These are phyloP conservation scores for Sphaerodactylus townsendi DNA, from an alignment of 2,113 vertebrate genomes.

Conservation along the genomic window DNA sequence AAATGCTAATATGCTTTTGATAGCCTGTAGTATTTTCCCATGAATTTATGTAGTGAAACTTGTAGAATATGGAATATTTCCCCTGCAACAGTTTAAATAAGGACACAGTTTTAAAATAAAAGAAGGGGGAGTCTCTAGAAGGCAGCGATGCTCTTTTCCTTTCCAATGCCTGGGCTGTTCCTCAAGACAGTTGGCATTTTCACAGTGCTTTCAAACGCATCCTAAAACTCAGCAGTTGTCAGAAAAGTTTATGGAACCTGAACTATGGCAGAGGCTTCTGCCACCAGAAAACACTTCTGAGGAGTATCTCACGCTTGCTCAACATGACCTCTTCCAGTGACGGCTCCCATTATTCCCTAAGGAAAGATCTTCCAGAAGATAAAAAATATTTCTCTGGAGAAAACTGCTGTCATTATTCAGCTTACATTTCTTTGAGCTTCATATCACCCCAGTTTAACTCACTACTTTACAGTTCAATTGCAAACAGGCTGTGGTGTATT, in stretches of 20 bases:
- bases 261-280: neutral
- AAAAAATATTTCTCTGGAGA: slow-evolving; percentile 25
- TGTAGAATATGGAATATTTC: neutral
- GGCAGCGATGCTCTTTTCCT: neutral
- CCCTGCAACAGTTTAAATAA: neutral
- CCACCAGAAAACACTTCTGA: neutral
- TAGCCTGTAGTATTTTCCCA: neutral
- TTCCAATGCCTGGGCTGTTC: neutral
- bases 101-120: neutral
- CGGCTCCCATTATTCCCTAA: slow-evolving; percentile 1
- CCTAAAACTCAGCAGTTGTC: neutral
- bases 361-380: slow-evolving; percentile 17
- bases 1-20: neutral
- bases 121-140: neutral
- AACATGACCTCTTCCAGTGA: neutral
- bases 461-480: neutral
- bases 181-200: neutral
- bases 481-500: neutral
- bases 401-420: neutral
- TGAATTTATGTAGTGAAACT: neutral
- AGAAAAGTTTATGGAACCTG: neutral
- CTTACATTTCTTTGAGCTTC: slow-evolving; percentile 3
- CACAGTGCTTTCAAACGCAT: neutral
- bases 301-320: neutral
- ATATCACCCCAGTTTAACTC: neutral